Conservation (phyloP, 1,140 invertebrate species). For the Colletes latitarsis region DNA sequence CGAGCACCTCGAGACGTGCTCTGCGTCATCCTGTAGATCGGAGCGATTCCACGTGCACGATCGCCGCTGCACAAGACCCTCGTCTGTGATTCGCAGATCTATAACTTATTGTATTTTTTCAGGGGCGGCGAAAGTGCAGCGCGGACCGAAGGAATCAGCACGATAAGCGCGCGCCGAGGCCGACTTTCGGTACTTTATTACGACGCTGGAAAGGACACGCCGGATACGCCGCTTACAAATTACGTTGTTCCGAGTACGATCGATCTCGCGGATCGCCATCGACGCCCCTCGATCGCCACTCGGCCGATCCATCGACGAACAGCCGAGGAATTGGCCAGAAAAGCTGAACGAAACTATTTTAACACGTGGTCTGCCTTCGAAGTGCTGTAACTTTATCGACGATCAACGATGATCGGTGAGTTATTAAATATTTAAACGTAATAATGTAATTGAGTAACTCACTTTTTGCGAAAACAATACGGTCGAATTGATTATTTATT, state of each 20-base stretch:
- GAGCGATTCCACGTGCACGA: not conserved
- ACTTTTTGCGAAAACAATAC: too few species aligned
- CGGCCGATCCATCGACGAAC: not conserved
- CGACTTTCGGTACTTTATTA: conserved; percentile 58
- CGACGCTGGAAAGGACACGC: conserved; percentile 33
- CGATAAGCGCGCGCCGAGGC: conserved; percentile 32
- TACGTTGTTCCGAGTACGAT: conserved; percentile 42
- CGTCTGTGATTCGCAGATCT: conserved; percentile 46
- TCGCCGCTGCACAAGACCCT: not conserved
- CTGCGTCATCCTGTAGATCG: too few species aligned
- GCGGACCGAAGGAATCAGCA: conserved; percentile 23
- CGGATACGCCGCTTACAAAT: conserved; percentile 55
- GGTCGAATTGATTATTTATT: too few species aligned
- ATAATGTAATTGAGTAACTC: too few species aligned
- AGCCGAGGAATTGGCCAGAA: too few species aligned
- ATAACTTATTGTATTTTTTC: conserved; percentile 48
- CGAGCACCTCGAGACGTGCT: too few species aligned
- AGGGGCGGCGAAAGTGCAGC: conserved; percentile 47
- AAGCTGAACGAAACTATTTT: too few species aligned
- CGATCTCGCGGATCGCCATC: conserved; percentile 24
- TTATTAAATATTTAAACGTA: too few species aligned
- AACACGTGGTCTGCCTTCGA: too few species aligned
- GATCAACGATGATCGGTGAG: too few species aligned
- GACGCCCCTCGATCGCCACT: too few species aligned
- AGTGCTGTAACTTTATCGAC: too few species aligned